phyloP scores from a whole-genome alignment of 2,888 invertebrate genomes.

The Ypsolopha sequella region DNA sequence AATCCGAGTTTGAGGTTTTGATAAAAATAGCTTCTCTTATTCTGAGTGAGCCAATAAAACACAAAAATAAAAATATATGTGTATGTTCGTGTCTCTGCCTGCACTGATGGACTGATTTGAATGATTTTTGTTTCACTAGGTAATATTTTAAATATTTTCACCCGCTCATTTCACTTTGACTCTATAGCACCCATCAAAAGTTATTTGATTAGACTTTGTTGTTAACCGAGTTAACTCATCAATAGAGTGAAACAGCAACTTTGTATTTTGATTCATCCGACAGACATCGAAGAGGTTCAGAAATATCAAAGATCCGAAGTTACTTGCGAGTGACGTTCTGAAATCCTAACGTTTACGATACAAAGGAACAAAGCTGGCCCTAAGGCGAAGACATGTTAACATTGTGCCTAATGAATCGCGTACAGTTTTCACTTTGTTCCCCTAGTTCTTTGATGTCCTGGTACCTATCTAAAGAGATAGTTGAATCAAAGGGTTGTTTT shows the following conservation, averaged over 20 bases:
- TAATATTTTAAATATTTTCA: no score
- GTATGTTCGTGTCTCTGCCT: no score
- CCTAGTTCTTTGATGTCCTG: slow-evolving; percentile 53
- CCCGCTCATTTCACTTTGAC: no score
- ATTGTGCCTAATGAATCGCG: slow-evolving; percentile 65
- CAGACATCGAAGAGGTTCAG: neutral
- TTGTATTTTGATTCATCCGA: neutral
- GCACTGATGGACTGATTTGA: no score
- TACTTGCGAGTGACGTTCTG: slow-evolving; percentile 16
- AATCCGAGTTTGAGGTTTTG: no score
- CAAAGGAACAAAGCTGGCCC: slow-evolving; percentile 60
- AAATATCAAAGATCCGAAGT: neutral
- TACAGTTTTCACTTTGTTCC: slow-evolving; percentile 56
- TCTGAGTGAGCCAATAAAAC: no score
- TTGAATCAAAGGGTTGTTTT: neutral
- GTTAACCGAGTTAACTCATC: no score
- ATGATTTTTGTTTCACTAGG: no score
- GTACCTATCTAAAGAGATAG: slow-evolving; percentile 27
- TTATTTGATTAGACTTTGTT: no score
- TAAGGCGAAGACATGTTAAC: slow-evolving; percentile 43
- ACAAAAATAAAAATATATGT: no score
- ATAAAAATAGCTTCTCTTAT: no score
- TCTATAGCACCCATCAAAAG: no score
- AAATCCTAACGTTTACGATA: slow-evolving; percentile 21
- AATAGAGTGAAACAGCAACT: neutral